Evolutionary conservation across 2,888 invertebrate species (phyloP).

Genomic region (Loripinus fragilis): DNA sequence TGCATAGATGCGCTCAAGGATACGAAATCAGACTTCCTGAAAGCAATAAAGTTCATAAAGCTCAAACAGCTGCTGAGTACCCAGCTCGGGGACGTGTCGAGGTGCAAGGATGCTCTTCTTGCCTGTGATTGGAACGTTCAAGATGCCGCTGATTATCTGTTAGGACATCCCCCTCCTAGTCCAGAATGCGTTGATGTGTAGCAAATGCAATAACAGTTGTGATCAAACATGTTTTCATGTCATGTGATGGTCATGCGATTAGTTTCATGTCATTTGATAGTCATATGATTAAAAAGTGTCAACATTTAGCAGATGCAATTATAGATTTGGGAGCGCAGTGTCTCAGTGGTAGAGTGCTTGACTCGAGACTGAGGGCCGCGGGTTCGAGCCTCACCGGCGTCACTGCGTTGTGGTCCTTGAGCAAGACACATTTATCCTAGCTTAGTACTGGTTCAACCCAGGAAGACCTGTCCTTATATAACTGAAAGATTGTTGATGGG

Average conservation of each 20-base stretch:
- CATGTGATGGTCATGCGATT: not conserved
- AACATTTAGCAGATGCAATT: no score
- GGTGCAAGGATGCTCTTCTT: constrained; percentile 85
- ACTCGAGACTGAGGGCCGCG: no score
- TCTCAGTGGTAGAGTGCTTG: no score
- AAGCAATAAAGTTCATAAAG: constrained; percentile 92
- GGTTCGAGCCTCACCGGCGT: no score
- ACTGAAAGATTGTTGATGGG: no score
- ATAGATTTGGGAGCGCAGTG: no score
- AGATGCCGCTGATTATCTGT: constrained; percentile 87
- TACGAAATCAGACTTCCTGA: constrained; percentile 94
- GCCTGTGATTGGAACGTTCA: constrained; percentile 88
- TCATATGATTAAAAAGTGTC: no score
- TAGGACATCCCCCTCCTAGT: constrained; percentile 69
- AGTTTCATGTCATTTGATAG: no score
- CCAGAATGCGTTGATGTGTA: constrained; percentile 77
- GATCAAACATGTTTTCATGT: not conserved
- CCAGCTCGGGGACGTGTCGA: constrained; percentile 79
- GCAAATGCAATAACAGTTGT: constrained; percentile 20
- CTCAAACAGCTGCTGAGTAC: constrained; percentile 85
- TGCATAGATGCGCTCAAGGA: constrained; percentile 92
- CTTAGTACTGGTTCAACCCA: no score
- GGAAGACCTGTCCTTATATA: no score
- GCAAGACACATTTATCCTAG: no score
- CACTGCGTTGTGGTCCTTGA: no score